A percentile compares a stretch with the other conserved stretches of the same genome.
These are phyloP conservation scores for Oncorhynchus mykiss DNA, from an alignment of 2,113 vertebrate species.

Conservation along the genomic window DNA sequence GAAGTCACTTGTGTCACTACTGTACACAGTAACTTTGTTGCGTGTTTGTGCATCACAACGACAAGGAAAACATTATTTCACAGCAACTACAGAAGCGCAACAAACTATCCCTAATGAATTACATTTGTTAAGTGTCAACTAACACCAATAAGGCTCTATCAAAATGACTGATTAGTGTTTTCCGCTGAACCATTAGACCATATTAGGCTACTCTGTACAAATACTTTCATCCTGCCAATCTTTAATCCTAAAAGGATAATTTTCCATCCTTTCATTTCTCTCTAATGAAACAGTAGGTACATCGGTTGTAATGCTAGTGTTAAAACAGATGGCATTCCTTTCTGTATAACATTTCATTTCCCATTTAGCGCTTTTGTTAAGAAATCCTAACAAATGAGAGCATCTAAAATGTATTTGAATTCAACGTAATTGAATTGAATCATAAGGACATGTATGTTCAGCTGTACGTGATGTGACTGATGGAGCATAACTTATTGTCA, in stretches of 20 bases:
- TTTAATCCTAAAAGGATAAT: not conserved
- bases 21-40: not conserved
- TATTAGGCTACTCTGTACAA: not conserved
- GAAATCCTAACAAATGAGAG: conserved; percentile 23
- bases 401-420: conserved; percentile 22
- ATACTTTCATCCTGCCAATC: not conserved
- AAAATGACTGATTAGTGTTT: not conserved
- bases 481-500: not conserved
- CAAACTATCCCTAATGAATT: not conserved
- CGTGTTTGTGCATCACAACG: not conserved
- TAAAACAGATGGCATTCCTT: conserved; percentile 43
- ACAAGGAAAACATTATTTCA: not conserved
- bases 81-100: not conserved
- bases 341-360: conserved; percentile 36
- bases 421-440: conserved; percentile 5
- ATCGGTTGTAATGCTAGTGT: conserved; percentile 6
- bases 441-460: conserved; percentile 9
- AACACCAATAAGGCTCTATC: not conserved
- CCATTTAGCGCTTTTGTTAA: conserved; percentile 15
- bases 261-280: not conserved
- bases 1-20: conserved; percentile 27
- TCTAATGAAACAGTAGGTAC: not conserved
- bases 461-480: not conserved
- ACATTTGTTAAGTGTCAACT: not conserved
- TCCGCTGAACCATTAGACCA: not conserved